A percentile compares a stretch with the other conserved stretches of the same genome.
Evolutionary conservation across 2,797 vertebrate species (phyloP).

Genomic region (Clarias laeviceps): DNA sequence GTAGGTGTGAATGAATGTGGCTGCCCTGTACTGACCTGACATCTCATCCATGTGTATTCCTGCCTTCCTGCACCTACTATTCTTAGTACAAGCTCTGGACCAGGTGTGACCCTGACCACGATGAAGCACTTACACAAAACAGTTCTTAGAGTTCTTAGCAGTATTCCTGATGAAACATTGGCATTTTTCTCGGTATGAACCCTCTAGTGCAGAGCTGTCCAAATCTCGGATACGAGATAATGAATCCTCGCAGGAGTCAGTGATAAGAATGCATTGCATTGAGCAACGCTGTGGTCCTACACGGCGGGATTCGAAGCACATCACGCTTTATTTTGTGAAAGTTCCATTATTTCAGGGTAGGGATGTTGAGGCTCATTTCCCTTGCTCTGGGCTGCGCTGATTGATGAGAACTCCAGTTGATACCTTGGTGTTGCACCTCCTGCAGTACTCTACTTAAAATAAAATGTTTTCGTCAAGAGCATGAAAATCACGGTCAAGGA

Average conservation of each 20-base stretch:
- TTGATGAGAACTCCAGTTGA: conserved; percentile 3
- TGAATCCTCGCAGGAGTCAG: neutral
- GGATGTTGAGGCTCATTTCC: conserved; percentile 13
- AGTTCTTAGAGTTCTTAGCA: neutral
- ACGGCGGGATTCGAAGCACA: conserved; percentile 1
- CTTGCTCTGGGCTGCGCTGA: neutral
- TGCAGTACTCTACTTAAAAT: conserved; percentile 14
- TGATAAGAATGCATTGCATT: neutral
- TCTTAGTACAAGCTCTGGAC: neutral
- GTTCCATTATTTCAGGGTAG: conserved; percentile 8
- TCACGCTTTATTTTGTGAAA: neutral
- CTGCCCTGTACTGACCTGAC: neutral
- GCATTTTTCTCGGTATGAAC: neutral
- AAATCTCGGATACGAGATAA: conserved; percentile 13
- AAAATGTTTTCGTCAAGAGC: neutral
- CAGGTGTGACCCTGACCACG: neutral
- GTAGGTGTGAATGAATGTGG: neutral
- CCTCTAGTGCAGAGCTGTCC: neutral
- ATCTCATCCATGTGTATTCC: neutral
- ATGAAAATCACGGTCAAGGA: neutral
- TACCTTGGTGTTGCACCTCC: neutral
- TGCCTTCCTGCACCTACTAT: too few species aligned
- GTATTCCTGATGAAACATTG: neutral
- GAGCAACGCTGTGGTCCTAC: neutral
- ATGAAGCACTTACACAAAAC: neutral